These are phyloP conservation scores for Ditylenchus dipsaci DNA, from an alignment of 1,140 invertebrate genomes.

Conservation along the genomic window DNA sequence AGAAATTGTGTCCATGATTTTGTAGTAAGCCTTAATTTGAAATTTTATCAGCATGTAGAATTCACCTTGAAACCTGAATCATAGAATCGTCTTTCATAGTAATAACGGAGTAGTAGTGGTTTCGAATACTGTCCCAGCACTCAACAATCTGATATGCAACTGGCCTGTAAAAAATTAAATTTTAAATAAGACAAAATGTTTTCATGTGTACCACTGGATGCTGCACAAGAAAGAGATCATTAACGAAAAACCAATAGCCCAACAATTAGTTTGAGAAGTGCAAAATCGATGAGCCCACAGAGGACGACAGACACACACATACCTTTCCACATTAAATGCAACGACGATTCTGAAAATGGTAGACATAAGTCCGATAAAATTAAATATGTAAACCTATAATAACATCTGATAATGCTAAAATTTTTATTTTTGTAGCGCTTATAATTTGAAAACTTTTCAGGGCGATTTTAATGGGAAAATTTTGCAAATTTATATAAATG, in stretches of 20 bases:
- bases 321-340: conserved; percentile 57
- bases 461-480: too few species aligned
- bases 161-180: conserved; percentile 16
- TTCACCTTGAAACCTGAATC: conserved; percentile 24
- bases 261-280: conserved; percentile 38
- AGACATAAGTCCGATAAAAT: neutral
- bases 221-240: conserved; percentile 48
- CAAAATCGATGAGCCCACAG: conserved; percentile 51
- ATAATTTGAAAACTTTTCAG: too few species aligned
- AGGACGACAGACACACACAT: conserved; percentile 54
- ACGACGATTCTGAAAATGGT: conserved; percentile 51
- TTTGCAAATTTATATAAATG: too few species aligned
- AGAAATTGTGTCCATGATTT: conserved; percentile 53
- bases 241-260: conserved; percentile 43
- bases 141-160: conserved; percentile 43
- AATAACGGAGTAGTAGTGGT: conserved; percentile 39
- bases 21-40: conserved; percentile 51
- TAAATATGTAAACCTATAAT: too few species aligned
- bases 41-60: neutral
- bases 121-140: conserved; percentile 30
- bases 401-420: too few species aligned
- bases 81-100: conserved; percentile 25
- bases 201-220: conserved; percentile 41
- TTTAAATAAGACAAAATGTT: neutral
- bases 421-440: too few species aligned